Evolutionary conservation across 2,113 vertebrate species (phyloP).

Genomic region (Micronycteris hirsuta): DNA sequence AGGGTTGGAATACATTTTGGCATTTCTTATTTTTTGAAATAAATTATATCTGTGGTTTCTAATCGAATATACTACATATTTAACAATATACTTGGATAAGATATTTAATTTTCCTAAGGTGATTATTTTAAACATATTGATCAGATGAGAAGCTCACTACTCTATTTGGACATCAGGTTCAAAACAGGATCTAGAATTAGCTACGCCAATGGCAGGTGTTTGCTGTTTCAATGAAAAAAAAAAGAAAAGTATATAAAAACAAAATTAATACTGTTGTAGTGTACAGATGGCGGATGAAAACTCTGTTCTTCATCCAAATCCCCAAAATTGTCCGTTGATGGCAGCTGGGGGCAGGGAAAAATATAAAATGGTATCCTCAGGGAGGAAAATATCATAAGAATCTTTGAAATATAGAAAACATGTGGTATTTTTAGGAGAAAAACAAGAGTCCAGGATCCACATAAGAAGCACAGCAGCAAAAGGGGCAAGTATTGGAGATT

Average conservation of each 20-base stretch:
- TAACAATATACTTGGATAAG: not conserved
- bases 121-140: not conserved
- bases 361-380: not conserved
- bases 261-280: not conserved
- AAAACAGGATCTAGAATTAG: not conserved
- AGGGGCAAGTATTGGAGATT: not conserved
- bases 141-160: not conserved
- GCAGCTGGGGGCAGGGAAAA: not conserved
- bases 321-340: not conserved
- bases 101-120: not conserved
- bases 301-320: not conserved
- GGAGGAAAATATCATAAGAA: not conserved
- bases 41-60: not conserved
- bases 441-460: not conserved
- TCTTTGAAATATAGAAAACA: not conserved
- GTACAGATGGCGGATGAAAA: not conserved
- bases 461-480: not conserved
- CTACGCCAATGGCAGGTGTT: not conserved
- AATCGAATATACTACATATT: not conserved
- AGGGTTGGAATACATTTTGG: not conserved
- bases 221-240: not conserved
- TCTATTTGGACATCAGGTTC: not conserved
- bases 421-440: not conserved
- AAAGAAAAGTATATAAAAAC: not conserved
- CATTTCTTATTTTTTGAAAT: not conserved